Evolutionary conservation across 2,888 invertebrate genomes (phyloP), one percentile per base, ranked within the genome.

Genomic region (Mesoligia furuncula): DNA sequence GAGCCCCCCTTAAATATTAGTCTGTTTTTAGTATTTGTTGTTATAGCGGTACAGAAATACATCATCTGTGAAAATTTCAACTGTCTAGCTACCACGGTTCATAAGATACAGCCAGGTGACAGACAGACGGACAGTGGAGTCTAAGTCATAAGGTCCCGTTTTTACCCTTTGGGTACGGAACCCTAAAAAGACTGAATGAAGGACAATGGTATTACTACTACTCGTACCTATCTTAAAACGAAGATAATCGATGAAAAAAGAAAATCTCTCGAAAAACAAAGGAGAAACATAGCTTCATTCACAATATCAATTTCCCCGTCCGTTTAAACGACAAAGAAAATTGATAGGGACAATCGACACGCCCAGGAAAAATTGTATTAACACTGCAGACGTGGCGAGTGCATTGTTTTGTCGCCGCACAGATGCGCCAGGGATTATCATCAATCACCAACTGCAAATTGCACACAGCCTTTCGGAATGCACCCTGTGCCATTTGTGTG

Each of bases 381-480:
- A 81, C 78, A 69, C 79, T 85, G 83, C 89, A 90, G 78, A 81
- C 62, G 75, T 66, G 74, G 84, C 73, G 68, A 81, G 80, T 84
- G 77, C 75, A 93, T 93, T 95, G 94, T 95, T 94, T 93, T 85
- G 91, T 90, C 86, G 83, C 84, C 81, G 87, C 91, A 90, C 94
- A 95, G 92, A 94, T 94, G 92, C 90, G 90, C 83, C 81, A 85
- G 79, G 93, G 95, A 96, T 96, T 95, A 96, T 93, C 95, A 96
- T 96, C 95, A 95, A 96, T 96, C 96, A 96, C 95, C 91, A 93
- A 88, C 92, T 94, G 94, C 93, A 93, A 94, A 95, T 95, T 95
- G 95, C 94, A 93, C 93, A 94, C 93, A 94, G 95, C 93, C 95
- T 95, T 93, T 92, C 91, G 93, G 93, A 95, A 94, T 94, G 93